A percentile compares a stretch with the other conserved stretches of the same genome.
phyloP scores from a whole-genome alignment of 2,113 vertebrate species.

The Coptodon rendalli region DNA sequence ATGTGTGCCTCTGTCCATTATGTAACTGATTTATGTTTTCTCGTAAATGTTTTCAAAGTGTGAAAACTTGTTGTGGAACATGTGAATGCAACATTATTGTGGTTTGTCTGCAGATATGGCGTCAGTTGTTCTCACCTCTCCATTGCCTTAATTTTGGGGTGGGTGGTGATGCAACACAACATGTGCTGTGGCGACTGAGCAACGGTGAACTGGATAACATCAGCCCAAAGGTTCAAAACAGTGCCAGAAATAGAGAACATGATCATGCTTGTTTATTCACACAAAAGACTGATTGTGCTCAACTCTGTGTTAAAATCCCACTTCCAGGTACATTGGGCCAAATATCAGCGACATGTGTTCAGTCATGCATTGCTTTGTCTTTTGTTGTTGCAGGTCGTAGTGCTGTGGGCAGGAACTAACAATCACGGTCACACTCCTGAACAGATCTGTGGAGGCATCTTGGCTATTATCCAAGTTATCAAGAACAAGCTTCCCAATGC shows the following conservation, averaged over 20 bases:
- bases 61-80: neutral
- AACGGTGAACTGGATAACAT: conserved; percentile 87
- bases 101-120: conserved; percentile 77
- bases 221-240: conserved; percentile 79
- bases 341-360: neutral
- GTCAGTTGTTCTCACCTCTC: conserved; percentile 86
- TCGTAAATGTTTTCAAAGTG: neutral
- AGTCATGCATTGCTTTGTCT: neutral
- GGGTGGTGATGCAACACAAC: conserved; percentile 83
- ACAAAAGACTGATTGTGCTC: conserved; percentile 32
- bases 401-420: conserved; percentile 88
- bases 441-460: conserved; percentile 81
- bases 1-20: neutral
- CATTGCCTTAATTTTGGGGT: conserved; percentile 88
- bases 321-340: neutral
- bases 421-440: conserved; percentile 82
- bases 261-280: neutral
- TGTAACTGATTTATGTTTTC: neutral
- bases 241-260: conserved; percentile 8
- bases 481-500: conserved; percentile 79
- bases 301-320: neutral
- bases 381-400: conserved; percentile 75
- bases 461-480: conserved; percentile 79
- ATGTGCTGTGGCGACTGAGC: conserved; percentile 86
- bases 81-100: neutral